phyloP scores from a whole-genome alignment of 2,888 invertebrate genomes.

The Amiota minor region DNA sequence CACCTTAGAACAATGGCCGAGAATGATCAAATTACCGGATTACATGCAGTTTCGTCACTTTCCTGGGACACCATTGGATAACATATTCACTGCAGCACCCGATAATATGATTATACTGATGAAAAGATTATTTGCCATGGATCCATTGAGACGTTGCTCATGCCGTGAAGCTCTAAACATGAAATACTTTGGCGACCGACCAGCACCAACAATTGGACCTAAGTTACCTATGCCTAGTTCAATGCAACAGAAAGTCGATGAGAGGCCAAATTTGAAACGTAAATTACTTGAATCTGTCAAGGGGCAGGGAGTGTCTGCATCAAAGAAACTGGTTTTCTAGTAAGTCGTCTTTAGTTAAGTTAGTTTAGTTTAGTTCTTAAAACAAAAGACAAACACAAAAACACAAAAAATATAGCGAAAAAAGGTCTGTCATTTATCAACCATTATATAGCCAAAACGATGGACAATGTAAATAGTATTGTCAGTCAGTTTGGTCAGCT shows the following conservation, averaged over 20 bases:
- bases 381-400: too few species aligned
- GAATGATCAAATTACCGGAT: conserved; percentile 86
- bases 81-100: conserved; percentile 95
- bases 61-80: conserved; percentile 86
- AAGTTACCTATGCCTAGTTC: conserved; percentile 79
- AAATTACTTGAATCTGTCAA: conserved; percentile 79
- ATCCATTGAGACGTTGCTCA: conserved; percentile 87
- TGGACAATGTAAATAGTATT: too few species aligned
- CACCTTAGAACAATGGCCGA: conserved; percentile 92
- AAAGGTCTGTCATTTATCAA: too few species aligned
- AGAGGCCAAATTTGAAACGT: conserved; percentile 79
- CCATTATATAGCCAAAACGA: too few species aligned
- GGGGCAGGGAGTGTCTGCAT: conserved; percentile 75
- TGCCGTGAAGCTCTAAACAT: conserved; percentile 90
- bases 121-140: conserved; percentile 83
- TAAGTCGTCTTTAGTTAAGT: neutral
- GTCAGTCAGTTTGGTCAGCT: too few species aligned
- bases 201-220: conserved; percentile 87
- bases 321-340: conserved; percentile 76
- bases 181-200: conserved; percentile 93
- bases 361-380: neutral
- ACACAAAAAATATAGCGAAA: too few species aligned
- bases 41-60: conserved; percentile 93
- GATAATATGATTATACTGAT: conserved; percentile 92
- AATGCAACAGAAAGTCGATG: conserved; percentile 61